Percentiles rank a stretch among this genome's conserved stretches.
Evolutionary conservation across 2,797 vertebrate species (phyloP).

Genomic region (Esox masquinongy): DNA sequence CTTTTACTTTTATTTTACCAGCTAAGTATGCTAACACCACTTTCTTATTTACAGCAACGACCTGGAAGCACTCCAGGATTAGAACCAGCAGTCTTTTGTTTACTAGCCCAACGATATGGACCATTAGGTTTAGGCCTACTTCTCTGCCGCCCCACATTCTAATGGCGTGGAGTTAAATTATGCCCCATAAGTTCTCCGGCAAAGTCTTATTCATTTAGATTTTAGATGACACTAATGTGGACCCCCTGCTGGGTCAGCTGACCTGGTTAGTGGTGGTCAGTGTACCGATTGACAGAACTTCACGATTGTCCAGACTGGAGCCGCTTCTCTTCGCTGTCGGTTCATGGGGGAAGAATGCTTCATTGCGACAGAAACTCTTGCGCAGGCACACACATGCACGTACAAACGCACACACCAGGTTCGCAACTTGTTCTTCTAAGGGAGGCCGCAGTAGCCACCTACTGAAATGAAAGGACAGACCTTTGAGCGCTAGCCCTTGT

Average conservation of each 20-base stretch:
- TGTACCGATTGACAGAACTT: neutral
- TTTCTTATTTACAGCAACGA: no score
- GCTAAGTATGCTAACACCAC: no score
- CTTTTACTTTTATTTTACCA: no score
- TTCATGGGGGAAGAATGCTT: constrained; percentile 19
- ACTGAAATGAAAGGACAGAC: no score
- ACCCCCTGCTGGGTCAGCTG: neutral
- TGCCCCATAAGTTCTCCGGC: neutral
- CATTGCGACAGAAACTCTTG: neutral
- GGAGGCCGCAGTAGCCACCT: no score
- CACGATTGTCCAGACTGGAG: constrained; percentile 40
- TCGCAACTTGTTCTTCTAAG: no score
- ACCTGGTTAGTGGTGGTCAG: constrained; percentile 6
- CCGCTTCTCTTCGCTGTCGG: constrained; percentile 21
- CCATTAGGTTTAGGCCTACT: no score
- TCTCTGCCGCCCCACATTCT: neutral
- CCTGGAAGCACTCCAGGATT: no score
- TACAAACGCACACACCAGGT: no score
- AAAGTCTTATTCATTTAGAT: neutral
- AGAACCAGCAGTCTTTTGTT: no score
- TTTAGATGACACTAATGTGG: neutral
- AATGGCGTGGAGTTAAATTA: neutral
- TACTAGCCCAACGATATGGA: no score
- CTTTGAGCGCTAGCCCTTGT: no score
- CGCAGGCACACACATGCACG: neutral